A percentile compares a stretch with the other conserved stretches of the same genome.
These are phyloP conservation scores for Diachasmimorpha longicaudata DNA, from an alignment of 1,140 invertebrate genomes.

Conservation along the genomic window DNA sequence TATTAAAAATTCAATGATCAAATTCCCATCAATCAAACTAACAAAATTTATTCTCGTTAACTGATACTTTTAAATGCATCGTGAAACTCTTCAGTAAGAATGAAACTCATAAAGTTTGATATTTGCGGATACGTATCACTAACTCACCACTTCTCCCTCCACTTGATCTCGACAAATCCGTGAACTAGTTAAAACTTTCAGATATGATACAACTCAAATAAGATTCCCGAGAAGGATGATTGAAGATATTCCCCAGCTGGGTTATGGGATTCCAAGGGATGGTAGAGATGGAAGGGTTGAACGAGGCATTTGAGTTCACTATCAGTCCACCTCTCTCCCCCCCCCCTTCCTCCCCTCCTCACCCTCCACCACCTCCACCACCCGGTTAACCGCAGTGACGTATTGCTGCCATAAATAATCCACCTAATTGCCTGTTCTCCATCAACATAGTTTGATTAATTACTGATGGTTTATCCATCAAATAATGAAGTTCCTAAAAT, in stretches of 20 bases:
- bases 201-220: not conserved
- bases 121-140: too few species aligned
- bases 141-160: too few species aligned
- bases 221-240: not conserved
- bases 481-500: not conserved
- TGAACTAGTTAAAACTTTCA: not conserved
- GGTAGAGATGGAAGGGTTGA: not conserved
- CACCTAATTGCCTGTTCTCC: constrained; percentile 13
- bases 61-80: too few species aligned
- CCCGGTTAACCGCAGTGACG: constrained; percentile 11
- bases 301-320: constrained; percentile 3
- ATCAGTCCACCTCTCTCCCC: too few species aligned
- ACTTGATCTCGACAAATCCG: not conserved
- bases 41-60: too few species aligned
- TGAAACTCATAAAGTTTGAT: too few species aligned
- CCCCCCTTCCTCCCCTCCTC: too few species aligned
- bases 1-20: too few species aligned
- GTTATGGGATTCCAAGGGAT: not conserved
- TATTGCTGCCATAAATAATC: constrained; percentile 12
- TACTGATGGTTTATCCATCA: not conserved
- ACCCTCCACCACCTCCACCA: too few species aligned
- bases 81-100: too few species aligned
- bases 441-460: not conserved
- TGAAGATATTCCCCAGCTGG: not conserved
- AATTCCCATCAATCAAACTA: too few species aligned